Conservation (phyloP, 2,797 vertebrate species). For the Peromyscus eremicus region DNA sequence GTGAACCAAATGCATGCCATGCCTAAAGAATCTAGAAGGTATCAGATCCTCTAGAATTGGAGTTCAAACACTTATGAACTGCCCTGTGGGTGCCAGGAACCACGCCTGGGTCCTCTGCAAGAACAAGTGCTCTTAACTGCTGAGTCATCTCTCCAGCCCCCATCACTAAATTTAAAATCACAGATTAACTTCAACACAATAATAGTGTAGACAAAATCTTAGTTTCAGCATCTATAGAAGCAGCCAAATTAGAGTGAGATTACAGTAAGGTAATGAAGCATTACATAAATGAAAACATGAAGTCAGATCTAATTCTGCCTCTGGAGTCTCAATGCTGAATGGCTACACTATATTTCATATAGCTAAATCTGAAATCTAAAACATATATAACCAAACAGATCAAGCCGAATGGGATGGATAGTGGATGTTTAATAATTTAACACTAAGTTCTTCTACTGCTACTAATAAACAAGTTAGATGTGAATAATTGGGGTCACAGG, state of each 20-base stretch:
- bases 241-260: slow-evolving; percentile 25
- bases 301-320: background rate
- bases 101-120: background rate
- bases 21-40: background rate
- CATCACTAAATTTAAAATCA: background rate
- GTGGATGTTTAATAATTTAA: background rate
- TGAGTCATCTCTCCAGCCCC: background rate
- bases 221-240: background rate
- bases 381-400: slow-evolving; percentile 14
- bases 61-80: background rate
- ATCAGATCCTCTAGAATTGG: background rate
- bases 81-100: background rate
- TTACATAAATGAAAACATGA: background rate
- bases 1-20: background rate
- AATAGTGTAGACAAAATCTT: slow-evolving; percentile 1
- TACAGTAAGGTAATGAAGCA: background rate
- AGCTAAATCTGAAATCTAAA: slow-evolving; percentile 21
- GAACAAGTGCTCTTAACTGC: background rate
- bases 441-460: background rate
- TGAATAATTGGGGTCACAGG: background rate
- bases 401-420: background rate
- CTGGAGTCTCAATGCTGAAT: background rate
- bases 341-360: background rate
- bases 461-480: background rate
- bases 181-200: background rate